Conservation (phyloP, 1,140 invertebrate species). For the Drosophila erecta region DNA sequence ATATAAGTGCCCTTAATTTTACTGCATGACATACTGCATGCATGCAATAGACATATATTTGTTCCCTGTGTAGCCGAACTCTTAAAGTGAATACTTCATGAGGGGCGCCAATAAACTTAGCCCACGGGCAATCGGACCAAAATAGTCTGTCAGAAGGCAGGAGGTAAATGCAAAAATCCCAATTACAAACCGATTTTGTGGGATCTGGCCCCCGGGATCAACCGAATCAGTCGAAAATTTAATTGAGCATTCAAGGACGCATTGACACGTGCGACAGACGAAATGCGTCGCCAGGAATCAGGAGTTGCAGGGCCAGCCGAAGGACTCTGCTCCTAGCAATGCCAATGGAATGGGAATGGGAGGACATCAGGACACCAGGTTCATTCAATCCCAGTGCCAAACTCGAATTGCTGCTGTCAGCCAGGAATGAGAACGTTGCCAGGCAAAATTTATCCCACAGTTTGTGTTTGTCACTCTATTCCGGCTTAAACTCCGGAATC, state of each 20-base stretch:
- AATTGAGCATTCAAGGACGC: constrained; percentile 81
- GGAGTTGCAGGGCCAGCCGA: constrained; percentile 26
- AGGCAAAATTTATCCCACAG: constrained; percentile 66
- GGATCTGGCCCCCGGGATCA: constrained; percentile 8
- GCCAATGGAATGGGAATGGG: not conserved
- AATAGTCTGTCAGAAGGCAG: constrained; percentile 37
- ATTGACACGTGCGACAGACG: constrained; percentile 66
- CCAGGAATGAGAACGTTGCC: constrained; percentile 29
- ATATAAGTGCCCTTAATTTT: too few relatives aligned
- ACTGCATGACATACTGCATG: too few relatives aligned
- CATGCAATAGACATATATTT: not conserved
- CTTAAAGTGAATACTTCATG: constrained; percentile 54
- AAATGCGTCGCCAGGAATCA: constrained; percentile 17
- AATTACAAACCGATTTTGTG: constrained; percentile 54
- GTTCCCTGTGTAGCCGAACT: constrained; percentile 5
- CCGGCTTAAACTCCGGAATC: constrained; percentile 20
- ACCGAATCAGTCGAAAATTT: constrained; percentile 63
- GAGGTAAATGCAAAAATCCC: constrained; percentile 60
- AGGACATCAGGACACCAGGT: constrained; percentile 7
- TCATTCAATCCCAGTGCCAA: constrained; percentile 43
- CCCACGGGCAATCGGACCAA: constrained; percentile 25
- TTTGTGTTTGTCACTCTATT: constrained; percentile 78
- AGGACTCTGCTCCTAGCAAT: not conserved
- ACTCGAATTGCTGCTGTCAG: constrained; percentile 73
- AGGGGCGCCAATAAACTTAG: constrained; percentile 27